Base-by-base conservation (phyloP, 2,113 vertebrate genomes). In the Poecile atricapillus region DNA sequence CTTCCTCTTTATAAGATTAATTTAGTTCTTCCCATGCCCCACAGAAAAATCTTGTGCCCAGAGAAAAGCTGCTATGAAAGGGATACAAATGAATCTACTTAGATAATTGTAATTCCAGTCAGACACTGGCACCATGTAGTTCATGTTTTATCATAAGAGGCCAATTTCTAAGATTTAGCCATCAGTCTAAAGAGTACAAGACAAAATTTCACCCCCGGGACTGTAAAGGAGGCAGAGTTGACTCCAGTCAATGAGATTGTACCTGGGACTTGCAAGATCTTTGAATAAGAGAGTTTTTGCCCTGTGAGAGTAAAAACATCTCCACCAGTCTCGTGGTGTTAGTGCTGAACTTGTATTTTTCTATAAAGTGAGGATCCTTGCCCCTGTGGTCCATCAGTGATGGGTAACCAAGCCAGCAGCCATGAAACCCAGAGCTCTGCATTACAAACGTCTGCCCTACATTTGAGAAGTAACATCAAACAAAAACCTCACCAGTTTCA, bases 81-180 rank as follows among this genome's bases (percentile, higher is more conserved):
- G 59, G 95, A 96, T 95, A 96, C 76, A 95, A 97, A 96, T 96
- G 83, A 95, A 90, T 92, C 77, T 96, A 96, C 92, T 96, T 93
- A 94, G 92, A 95, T 96, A 94, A 96, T 97, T 97, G 90, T 92
- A 78, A 96, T 97, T 97, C 94, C 94, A 90, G 96, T 96, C 96
- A 97, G 94, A 93, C 86, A 24, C 88, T 96, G 96, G 92, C 93
- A 97, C 90, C 90, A 52, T 18, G 68, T 92, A 95, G 88, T 89
- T 96, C 94, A 96, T 93, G 86, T 95, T 97, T 95, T 94, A 92
- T 95, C 93, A 90, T 93, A 96, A 95, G 60, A 64, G 73, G 81
- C 69, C 31, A 83, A 78, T 92, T 95, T 88, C 85, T 86, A 64
- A 55, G 24, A 74, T 71, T 60, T 82, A 93, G 49, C 69, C 83